These are phyloP conservation scores for Dasyornis broadbenti DNA, from an alignment of 2,113 vertebrate species.

Conservation along the genomic window DNA sequence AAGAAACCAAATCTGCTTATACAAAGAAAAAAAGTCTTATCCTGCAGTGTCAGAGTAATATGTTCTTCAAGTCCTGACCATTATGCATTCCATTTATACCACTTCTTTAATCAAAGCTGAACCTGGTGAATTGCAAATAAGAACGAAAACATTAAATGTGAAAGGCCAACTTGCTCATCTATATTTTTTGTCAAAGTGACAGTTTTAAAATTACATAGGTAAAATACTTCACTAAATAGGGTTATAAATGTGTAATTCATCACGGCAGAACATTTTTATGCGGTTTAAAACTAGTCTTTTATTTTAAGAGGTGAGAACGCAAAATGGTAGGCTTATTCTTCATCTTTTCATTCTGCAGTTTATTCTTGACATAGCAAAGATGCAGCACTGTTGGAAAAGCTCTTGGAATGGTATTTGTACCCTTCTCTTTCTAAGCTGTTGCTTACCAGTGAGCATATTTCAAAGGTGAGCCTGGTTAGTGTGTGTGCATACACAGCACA, in stretches of 20 bases:
- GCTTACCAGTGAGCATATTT: background rate
- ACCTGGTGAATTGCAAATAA: slow-evolving; percentile 74
- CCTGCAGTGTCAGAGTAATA: slow-evolving; percentile 43
- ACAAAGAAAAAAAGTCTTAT: slow-evolving; percentile 46
- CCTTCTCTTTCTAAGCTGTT: background rate
- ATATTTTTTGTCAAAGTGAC: slow-evolving; percentile 81
- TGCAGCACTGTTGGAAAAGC: slow-evolving; percentile 13
- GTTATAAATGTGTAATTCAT: slow-evolving; percentile 77
- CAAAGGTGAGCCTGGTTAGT: background rate
- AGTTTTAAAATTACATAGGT: slow-evolving; percentile 79
- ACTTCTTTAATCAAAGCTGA: slow-evolving; percentile 76
- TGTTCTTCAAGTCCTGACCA: slow-evolving; percentile 59
- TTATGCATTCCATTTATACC: slow-evolving; percentile 56
- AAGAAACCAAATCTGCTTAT: slow-evolving; percentile 51
- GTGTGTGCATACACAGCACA: background rate
- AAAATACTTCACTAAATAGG: slow-evolving; percentile 75
- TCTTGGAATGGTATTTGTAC: slow-evolving; percentile 34
- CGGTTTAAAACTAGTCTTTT: slow-evolving; percentile 71
- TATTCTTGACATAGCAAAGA: slow-evolving; percentile 38
- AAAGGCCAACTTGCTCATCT: slow-evolving; percentile 74
- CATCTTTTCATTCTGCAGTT: slow-evolving; percentile 35
- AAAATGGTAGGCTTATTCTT: slow-evolving; percentile 59
- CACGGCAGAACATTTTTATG: slow-evolving; percentile 72
- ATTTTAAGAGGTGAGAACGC: slow-evolving; percentile 64
- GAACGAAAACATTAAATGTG: slow-evolving; percentile 75